phyloP scores from a whole-genome alignment of 2,888 invertebrate genomes.

The Labia minor region DNA sequence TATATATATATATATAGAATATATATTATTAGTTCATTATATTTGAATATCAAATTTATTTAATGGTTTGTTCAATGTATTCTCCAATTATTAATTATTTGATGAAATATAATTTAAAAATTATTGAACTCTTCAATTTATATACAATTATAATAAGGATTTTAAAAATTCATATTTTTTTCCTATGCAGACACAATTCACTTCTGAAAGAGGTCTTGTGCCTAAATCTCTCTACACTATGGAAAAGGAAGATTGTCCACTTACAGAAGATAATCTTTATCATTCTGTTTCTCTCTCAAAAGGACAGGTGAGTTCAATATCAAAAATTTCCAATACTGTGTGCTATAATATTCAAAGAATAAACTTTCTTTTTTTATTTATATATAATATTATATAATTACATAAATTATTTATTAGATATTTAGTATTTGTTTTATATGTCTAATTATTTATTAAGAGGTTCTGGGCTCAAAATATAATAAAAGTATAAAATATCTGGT shows the following conservation, averaged over 20 bases:
- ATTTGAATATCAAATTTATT: no score
- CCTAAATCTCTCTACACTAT: conserved; percentile 73
- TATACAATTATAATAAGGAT: no score
- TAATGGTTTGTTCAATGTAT: no score
- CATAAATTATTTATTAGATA: neutral
- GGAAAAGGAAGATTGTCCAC: conserved; percentile 39
- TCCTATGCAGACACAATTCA: conserved; percentile 55
- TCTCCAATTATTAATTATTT: no score
- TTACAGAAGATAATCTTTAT: conserved; percentile 57
- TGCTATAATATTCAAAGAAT: neutral
- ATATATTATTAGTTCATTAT: no score
- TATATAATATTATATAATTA: conserved; percentile 17
- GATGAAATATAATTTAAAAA: no score
- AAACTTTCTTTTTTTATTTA: conserved; percentile 17
- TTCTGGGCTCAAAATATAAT: no score
- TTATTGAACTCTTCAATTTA: no score
- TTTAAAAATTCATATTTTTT: conserved; percentile 20
- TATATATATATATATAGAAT: no score
- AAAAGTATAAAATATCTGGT: no score
- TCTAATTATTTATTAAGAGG: no score
- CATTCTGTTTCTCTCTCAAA: conserved; percentile 55
- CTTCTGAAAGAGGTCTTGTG: conserved; percentile 73
- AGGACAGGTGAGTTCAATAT: conserved; percentile 43
- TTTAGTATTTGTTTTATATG: neutral
- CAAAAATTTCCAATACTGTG: neutral